Evolutionary conservation across 2,888 invertebrate genomes (phyloP), one percentile per base, ranked within the genome.

Genomic region (Physocephala rufipes): DNA sequence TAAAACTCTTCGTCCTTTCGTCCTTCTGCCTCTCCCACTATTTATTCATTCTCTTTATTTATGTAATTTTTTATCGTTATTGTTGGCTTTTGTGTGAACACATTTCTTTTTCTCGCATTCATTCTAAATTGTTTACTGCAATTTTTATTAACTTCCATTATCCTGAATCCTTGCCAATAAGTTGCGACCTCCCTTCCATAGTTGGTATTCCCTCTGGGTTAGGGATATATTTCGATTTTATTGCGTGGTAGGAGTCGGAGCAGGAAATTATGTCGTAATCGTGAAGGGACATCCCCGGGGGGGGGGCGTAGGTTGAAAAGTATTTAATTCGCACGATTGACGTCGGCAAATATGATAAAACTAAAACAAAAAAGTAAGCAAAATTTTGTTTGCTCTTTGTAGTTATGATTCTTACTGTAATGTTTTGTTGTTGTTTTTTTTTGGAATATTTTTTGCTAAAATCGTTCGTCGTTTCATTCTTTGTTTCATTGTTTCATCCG

Each of bases 111-210:
- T 65, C 61, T 62, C 62, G 58, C 69, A 66, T 71, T 63, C 28
- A 21, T 65, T 43, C 71, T 70, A 63, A 71, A 73, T 68, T 71
- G 71, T 70, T 71, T 71, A 67, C 63, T 69, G 66, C 67, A 69
- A 71, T 71, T 68, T 58, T 69, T 70, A 66, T 66, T 53, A 49
- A 63, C 62, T 49, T 49, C 63, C 70, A 67, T 67, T 73, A 71
- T 71, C 51, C 24, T 47, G 69, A 43, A 26, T 28, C 30, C 21
- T 21, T 28, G 26, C 58, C n/a, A n/a, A n/a, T n/a, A n/a, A n/a
- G n/a, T n/a, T n/a, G n/a, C n/a, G n/a, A n/a, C 19, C 47, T 61
- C 55, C 2, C n/a, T n/a, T n/a, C n/a, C n/a, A n/a, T n/a, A n/a
- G n/a, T n/a, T n/a, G n/a, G n/a, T n/a, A n/a, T n/a, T n/a, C n/a